phyloP scores from a whole-genome alignment of 2,113 vertebrate genomes.

The Notarius lentiginosus region DNA sequence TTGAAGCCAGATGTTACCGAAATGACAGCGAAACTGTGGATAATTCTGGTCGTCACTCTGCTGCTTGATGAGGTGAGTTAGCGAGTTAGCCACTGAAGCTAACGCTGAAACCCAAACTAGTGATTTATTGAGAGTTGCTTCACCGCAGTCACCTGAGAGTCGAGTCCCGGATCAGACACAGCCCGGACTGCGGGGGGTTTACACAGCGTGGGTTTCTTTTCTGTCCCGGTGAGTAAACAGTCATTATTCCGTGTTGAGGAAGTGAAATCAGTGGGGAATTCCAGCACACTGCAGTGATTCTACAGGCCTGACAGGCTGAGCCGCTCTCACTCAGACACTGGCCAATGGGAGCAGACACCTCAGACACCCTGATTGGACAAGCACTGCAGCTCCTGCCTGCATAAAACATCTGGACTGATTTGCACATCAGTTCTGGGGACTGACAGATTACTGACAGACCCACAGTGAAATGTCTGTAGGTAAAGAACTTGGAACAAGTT shows the following conservation, averaged over 20 bases:
- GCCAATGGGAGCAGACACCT: not conserved
- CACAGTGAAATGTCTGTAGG: too few relatives aligned
- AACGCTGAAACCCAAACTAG: not conserved
- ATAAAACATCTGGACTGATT: not conserved
- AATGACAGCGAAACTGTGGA: slow-evolving; percentile 53
- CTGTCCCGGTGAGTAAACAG: not conserved
- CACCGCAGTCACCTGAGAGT: rapidly evolving
- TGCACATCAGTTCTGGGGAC: not conserved
- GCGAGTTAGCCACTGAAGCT: not conserved
- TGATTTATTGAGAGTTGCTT: not conserved
- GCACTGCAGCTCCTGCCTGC: not conserved
- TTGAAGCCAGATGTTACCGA: slow-evolving; percentile 17
- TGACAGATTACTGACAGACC: not conserved
- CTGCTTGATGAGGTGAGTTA: slow-evolving; percentile 59
- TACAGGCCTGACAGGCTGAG: not conserved
- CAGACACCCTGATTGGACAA: not conserved
- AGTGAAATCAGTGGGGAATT: not conserved
- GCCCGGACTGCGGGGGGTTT: too few relatives aligned
- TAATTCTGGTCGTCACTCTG: slow-evolving; percentile 51
- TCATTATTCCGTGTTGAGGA: not conserved
- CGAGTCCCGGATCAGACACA: not conserved
- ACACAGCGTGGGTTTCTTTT: too few relatives aligned
- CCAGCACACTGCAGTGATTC: not conserved
- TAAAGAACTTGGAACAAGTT: not conserved
- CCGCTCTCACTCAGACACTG: not conserved